Evolutionary conservation across 2,888 invertebrate genomes (phyloP).

Genomic region (Nematopogon swammerdamellus): DNA sequence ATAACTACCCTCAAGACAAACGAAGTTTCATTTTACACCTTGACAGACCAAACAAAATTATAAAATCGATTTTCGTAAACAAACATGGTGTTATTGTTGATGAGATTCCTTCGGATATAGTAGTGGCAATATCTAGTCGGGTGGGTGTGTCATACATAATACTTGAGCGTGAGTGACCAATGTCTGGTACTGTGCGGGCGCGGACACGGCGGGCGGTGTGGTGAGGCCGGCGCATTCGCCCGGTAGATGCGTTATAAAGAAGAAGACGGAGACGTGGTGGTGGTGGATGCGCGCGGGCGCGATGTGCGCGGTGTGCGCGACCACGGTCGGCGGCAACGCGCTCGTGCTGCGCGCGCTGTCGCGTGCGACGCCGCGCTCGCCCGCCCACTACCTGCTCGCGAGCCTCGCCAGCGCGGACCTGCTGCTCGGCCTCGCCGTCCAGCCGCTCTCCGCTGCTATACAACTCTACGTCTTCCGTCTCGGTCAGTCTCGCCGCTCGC

Average conservation of each 20-base stretch:
- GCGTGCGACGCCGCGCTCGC: slow-evolving; percentile 28
- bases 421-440: slow-evolving; percentile 52
- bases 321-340: slow-evolving; percentile 28
- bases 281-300: slow-evolving; percentile 23
- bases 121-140: no score
- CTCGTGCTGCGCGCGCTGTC: slow-evolving; percentile 29
- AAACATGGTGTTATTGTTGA: no score
- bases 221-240: neutral
- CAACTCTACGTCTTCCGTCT: slow-evolving; percentile 52
- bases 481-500: slow-evolving; percentile 21
- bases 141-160: no score
- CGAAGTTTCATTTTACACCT: no score
- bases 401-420: slow-evolving; percentile 66
- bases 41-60: no score
- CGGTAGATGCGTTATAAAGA: no score
- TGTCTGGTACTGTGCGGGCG: neutral
- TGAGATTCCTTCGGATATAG: no score
- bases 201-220: slow-evolving; percentile 22
- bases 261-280: slow-evolving; percentile 20
- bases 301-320: slow-evolving; percentile 22
- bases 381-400: slow-evolving; percentile 65
- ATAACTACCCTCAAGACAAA: no score
- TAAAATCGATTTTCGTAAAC: no score
- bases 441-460: slow-evolving; percentile 54
- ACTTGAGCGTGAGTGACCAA: no score